Base-by-base conservation (phyloP, 1,140 invertebrate genomes). In the Lutraria rhynchaena region DNA sequence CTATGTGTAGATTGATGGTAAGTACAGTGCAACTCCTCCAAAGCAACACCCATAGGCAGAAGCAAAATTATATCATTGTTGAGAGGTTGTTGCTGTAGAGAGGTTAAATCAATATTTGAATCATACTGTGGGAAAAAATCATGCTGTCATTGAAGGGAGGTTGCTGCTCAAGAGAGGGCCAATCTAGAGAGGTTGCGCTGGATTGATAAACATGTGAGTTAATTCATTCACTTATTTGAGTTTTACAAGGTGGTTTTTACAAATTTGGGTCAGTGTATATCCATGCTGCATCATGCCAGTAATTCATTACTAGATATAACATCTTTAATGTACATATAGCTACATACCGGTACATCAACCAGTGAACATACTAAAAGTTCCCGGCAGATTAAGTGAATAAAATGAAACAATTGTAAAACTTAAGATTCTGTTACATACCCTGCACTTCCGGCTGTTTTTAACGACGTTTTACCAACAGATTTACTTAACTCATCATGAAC, bases 401-500 rank as follows among this genome's bases (percentile, higher is more conserved):
- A 9, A 19, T 49, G 11, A 9, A 49, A 11, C 9, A 11, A 19
- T 49, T 49, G 44, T 11, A 49, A 9, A 11, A 49, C 9, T 11
- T 49, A 11, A 49, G 44, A 9, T 19, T 49, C 9, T 11, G 11
- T 49, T 37, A 75, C 83, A 71, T 46, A 87, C 85, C 71, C 70
- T 35, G 85, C 81, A 82, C 85, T 87, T 7, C 85, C 85, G 13
- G 35, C 41, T 49, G 81, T 77, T 49, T 87, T 87, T 7, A 87
- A 3, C 13, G 57, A 24, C 57, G 81, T 57, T 61, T 81, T 83
- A 27, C 85, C 85, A 27, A 81, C 27, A 11, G 37, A 27, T 75
- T 44, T 77, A 35, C 85, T 81, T 15, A 87, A 44, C 29, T 87
- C 85, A 81, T 87, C 85, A 74, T 87, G 85, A 0, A 85, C 46